These are phyloP conservation scores for Muntiacus muntjak DNA, from an alignment of 2,113 vertebrate genomes.

Conservation along the genomic window DNA sequence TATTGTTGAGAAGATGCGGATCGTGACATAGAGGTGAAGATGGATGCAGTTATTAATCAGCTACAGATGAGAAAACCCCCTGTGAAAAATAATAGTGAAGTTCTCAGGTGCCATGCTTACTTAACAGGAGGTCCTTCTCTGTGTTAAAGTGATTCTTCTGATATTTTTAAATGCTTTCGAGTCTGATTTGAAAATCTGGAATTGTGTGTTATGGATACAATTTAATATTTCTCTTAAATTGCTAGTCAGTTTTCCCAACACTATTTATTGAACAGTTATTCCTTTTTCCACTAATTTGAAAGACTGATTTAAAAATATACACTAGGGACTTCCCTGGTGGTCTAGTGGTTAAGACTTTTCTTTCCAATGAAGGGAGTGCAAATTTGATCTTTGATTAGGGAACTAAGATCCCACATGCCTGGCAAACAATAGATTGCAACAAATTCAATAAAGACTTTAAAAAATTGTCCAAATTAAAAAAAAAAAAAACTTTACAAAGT, in stretches of 20 bases:
- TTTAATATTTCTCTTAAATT: neutral
- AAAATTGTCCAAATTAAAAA: accelerated
- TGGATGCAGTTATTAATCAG: neutral
- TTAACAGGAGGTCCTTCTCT: neutral
- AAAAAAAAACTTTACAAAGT: neutral
- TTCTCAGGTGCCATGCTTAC: neutral
- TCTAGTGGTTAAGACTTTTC: neutral
- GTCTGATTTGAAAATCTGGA: neutral
- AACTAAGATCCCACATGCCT: neutral
- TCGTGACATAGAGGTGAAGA: neutral
- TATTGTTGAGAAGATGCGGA: neutral
- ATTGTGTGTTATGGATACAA: neutral
- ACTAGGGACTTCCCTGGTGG: neutral
- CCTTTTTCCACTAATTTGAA: neutral
- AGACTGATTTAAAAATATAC: neutral
- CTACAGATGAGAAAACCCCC: neutral
- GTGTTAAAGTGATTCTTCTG: neutral
- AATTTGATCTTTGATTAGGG: neutral
- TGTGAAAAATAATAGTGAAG: neutral
- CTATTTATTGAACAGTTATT: neutral
- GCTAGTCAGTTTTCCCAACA: neutral
- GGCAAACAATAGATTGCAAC: neutral
- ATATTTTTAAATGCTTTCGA: neutral
- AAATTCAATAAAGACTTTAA: neutral
- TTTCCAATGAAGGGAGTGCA: neutral